phyloP scores from a whole-genome alignment of 2,113 vertebrate species.

The Micromys minutus region DNA sequence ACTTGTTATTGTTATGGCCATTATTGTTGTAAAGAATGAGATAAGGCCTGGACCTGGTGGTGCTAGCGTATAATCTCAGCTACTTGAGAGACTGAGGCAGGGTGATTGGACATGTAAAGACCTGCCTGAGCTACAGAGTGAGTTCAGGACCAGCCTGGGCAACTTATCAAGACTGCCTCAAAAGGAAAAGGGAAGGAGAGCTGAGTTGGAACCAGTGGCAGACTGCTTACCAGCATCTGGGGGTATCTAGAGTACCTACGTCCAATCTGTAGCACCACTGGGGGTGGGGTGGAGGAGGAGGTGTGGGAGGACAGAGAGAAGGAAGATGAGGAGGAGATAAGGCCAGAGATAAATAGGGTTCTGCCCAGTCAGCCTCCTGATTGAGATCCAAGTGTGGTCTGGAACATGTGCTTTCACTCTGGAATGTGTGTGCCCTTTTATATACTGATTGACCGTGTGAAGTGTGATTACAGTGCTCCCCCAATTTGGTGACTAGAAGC shows the following conservation, averaged over 20 bases:
- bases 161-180: background rate
- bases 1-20: background rate
- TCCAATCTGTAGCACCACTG: background rate
- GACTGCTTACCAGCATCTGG: background rate
- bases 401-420: background rate
- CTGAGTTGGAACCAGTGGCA: background rate
- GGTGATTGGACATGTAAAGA: background rate
- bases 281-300: too few relatives aligned
- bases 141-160: background rate
- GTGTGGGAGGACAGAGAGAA: too few relatives aligned
- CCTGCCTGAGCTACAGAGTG: background rate
- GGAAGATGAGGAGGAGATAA: background rate
- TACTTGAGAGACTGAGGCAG: background rate
- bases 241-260: background rate
- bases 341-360: background rate
- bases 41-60: background rate
- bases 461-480: too few relatives aligned
- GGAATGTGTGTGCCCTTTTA: background rate
- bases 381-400: background rate
- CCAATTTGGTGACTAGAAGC: background rate
- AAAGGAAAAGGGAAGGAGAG: background rate
- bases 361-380: background rate
- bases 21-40: background rate
- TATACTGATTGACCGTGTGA: background rate
- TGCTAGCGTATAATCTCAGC: background rate